phyloP scores from a whole-genome alignment of 1,140 invertebrate species.

The Babylonia areolata region DNA sequence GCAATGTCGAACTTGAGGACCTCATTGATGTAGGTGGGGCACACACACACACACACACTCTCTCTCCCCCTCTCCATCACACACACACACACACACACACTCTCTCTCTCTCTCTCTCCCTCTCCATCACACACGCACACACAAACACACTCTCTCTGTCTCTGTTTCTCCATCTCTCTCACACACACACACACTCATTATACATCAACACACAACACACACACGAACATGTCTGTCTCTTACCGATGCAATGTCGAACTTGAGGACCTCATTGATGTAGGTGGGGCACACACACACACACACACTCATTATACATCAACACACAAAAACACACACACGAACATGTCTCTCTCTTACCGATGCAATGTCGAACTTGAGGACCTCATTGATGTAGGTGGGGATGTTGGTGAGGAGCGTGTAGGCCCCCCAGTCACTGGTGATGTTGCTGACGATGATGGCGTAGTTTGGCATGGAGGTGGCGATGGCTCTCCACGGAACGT shows the following conservation, averaged over 20 bases:
- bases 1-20: constrained; percentile 75
- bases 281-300: constrained; percentile 30
- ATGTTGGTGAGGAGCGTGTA: constrained; percentile 81
- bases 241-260: constrained; percentile 74
- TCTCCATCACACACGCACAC: too few relatives aligned
- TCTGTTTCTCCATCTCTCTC: too few relatives aligned
- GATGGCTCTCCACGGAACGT: constrained; percentile 95
- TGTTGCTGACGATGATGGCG: constrained; percentile 99
- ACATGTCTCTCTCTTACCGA: constrained; percentile 57
- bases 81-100: too few relatives aligned
- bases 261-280: constrained; percentile 75
- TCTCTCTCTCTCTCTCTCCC: not conserved
- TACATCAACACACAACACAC: too few relatives aligned
- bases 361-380: constrained; percentile 74
- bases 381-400: constrained; percentile 76
- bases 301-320: too few relatives aligned
- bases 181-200: not conserved
- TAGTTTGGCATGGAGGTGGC: constrained; percentile 97
- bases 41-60: too few relatives aligned
- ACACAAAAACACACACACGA: too few relatives aligned
- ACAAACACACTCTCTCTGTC: too few relatives aligned
- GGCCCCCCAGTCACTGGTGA: constrained; percentile 99
- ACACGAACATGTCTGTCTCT: constrained; percentile 36
- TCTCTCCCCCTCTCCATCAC: too few relatives aligned
- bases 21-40: constrained; percentile 75